Percentiles rank a stretch among this genome's conserved stretches.
Conservation (phyloP, 1,140 invertebrate genomes). For the Chymomyza costata region DNA sequence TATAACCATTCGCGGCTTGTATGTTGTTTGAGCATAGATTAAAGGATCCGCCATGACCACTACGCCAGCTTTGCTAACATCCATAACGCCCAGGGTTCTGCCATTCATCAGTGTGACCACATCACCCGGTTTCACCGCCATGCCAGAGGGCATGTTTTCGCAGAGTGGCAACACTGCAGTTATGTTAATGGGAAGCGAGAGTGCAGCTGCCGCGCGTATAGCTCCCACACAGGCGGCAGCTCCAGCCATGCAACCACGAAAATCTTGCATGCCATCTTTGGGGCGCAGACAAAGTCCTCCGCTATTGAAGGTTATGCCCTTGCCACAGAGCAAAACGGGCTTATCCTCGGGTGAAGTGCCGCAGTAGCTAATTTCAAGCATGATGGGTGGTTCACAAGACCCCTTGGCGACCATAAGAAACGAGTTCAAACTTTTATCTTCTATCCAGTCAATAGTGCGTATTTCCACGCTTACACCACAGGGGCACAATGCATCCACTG, state of each 20-base stretch:
- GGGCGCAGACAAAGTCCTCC: constrained; percentile 92
- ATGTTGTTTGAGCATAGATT: constrained; percentile 81
- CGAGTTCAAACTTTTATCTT: constrained; percentile 70
- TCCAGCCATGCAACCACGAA: constrained; percentile 90
- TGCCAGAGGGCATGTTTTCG: constrained; percentile 91
- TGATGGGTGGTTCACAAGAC: constrained; percentile 80
- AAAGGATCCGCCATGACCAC: constrained; percentile 92
- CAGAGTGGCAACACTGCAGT: constrained; percentile 78
- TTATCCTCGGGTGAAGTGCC: constrained; percentile 61
- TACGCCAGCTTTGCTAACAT: constrained; percentile 93
- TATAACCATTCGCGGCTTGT: constrained; percentile 81
- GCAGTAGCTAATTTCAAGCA: constrained; percentile 59
- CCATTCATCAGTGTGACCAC: constrained; percentile 89
- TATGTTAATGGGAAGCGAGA: constrained; percentile 59
- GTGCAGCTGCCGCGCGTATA: constrained; percentile 56
- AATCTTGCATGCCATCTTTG: constrained; percentile 84
- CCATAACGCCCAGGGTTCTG: constrained; percentile 88
- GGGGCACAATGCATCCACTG: constrained; percentile 77
- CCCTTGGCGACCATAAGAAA: constrained; percentile 88
- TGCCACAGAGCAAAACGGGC: constrained; percentile 60
- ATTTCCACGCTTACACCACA: constrained; percentile 81
- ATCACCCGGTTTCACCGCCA: constrained; percentile 91
- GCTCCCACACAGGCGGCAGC: constrained; percentile 59
- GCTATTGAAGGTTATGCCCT: constrained; percentile 64
- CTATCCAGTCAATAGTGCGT: constrained; percentile 78